Base-by-base conservation (phyloP, 1,140 invertebrate species). In the Latrodectus geometricus region DNA sequence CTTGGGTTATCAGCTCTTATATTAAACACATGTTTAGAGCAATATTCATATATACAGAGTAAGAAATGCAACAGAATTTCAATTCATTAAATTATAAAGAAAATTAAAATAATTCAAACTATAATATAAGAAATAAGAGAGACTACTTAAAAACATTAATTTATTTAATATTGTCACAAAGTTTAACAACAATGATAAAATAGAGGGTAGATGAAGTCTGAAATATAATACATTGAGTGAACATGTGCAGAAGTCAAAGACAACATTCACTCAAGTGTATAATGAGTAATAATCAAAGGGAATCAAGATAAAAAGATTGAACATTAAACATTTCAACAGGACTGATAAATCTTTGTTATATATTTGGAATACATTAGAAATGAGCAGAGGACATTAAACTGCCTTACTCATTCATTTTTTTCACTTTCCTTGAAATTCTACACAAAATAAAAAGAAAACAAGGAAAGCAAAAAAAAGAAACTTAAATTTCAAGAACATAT, bases 201-300 rank as follows among this genome's bases (percentile, higher is more conserved):
- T 84, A 84, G 82, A 84, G 74, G 82, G 56, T 84, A 84, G 82
- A 84, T 84, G 82, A 84, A 84, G 82, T 84, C 82, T 84, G 82
- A 84, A 83, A 54, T 84, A 84, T 84, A 84, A 84, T 84, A 84
- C 82, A 84, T 56, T 84, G 82, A 84, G 70, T 66, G 82, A 84
- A 76, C 82, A 84, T 84, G 82, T 84, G 82, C 82, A 75, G 82
- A 84, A 84, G 82, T 75, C 54, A 84, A 76, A 76, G 80, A 83
- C 80, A 82, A 84, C 52, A 68, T 20, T 49, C 82, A 84, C 48
- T 84, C 73, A 76, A 54, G n/a, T 84, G 82, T 84, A 84, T 73
- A 76, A 68, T 84, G 65, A 61, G 76, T 83, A 75, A 81, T 72
- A 82, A 76, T 73, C 61, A 76, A 84, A 70, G 68, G 61, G 82